phyloP scores from a whole-genome alignment of 1,140 invertebrate species.

The Amyelois transitella region DNA sequence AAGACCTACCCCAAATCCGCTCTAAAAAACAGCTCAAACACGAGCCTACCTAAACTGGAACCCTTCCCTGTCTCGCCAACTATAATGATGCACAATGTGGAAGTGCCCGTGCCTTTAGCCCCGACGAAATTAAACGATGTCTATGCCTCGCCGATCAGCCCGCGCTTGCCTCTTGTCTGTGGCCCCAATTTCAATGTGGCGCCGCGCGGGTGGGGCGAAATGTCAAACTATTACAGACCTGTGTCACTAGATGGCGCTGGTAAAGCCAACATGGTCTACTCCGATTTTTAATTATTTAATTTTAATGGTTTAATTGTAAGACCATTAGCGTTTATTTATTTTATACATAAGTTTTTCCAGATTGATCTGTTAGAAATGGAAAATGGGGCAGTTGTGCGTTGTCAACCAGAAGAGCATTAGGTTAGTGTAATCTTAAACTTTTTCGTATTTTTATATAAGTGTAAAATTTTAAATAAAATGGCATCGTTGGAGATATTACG shows the following conservation, averaged over 20 bases:
- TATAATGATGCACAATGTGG: constrained; percentile 45
- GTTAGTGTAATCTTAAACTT: too few species aligned
- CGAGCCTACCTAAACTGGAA: constrained; percentile 66
- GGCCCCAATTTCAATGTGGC: constrained; percentile 85
- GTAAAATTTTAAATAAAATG: too few species aligned
- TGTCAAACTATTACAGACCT: constrained; percentile 79
- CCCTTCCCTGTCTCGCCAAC: constrained; percentile 60
- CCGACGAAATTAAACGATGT: constrained; percentile 67
- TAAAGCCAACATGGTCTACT: constrained; percentile 64
- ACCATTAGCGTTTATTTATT: constrained; percentile 6
- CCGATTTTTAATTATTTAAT: constrained; percentile 72
- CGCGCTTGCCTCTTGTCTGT: constrained; percentile 49
- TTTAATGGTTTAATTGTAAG: background rate
- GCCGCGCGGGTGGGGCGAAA: constrained; percentile 85
- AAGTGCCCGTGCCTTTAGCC: constrained; percentile 62
- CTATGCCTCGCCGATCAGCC: constrained; percentile 58
- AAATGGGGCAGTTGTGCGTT: background rate
- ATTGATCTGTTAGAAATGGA: background rate
- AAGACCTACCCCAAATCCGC: constrained; percentile 68
- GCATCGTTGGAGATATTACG: too few species aligned
- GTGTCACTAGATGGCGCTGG: constrained; percentile 78
- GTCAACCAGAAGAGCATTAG: too few species aligned
- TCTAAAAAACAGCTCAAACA: constrained; percentile 58
- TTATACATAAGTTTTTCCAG: background rate
- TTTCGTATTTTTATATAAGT: too few species aligned